Conservation (phyloP, 2,888 invertebrate genomes). For the Perizoma affinitatum region DNA sequence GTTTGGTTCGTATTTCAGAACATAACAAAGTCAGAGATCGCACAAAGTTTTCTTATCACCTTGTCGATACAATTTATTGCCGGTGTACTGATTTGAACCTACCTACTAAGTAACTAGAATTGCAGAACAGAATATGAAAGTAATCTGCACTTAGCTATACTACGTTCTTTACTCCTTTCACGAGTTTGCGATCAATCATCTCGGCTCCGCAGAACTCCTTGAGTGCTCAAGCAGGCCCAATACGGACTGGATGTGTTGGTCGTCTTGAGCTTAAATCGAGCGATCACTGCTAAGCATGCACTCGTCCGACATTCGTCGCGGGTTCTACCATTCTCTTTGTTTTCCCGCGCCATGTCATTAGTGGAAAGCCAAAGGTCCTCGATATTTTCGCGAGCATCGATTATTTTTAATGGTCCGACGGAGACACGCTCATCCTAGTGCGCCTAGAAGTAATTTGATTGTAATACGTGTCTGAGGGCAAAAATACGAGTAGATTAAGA, state of each 20-base stretch:
- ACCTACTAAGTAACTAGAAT: no score
- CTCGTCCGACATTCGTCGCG: constrained; percentile 28
- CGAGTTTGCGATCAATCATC: constrained; percentile 22
- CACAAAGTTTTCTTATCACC: constrained; percentile 23
- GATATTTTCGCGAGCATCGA: constrained; percentile 80
- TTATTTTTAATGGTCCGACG: constrained; percentile 81
- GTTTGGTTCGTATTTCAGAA: constrained; percentile 40
- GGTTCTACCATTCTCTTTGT: constrained; percentile 67
- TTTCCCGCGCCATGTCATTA: constrained; percentile 80
- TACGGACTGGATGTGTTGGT: constrained; percentile 18
- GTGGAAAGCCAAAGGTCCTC: constrained; percentile 69
- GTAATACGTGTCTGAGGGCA: constrained; percentile 39
- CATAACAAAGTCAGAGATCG: constrained; percentile 31
- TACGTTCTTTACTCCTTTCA: constrained; percentile 9
- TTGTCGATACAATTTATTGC: constrained; percentile 18
- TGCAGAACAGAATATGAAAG: constrained; percentile 5
- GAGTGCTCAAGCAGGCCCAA: constrained; percentile 27
- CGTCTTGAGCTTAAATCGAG: constrained; percentile 37
- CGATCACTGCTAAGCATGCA: constrained; percentile 35
- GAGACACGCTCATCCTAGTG: constrained; percentile 55
- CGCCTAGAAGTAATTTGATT: constrained; percentile 46
- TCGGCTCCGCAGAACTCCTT: constrained; percentile 23
- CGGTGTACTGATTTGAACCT: no score
- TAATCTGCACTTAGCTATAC: constrained; percentile 7
- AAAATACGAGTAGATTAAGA: constrained; percentile 25